phyloP scores from a whole-genome alignment of 2,888 invertebrate genomes.

The Archaeoteleia sp. region DNA sequence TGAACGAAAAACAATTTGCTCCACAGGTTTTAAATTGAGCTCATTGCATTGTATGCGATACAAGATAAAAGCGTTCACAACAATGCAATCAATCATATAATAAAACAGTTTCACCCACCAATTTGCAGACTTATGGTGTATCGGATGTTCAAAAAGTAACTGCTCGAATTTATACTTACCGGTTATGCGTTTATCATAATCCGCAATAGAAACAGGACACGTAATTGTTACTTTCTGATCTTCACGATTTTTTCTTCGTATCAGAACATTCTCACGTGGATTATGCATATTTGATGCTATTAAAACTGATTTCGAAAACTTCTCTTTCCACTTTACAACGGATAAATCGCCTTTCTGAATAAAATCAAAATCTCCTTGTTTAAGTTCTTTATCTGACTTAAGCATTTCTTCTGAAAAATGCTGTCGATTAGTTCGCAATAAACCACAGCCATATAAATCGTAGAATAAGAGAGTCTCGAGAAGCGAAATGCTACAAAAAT shows the following conservation, averaged over 20 bases:
- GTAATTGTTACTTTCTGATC: slow-evolving; percentile 2
- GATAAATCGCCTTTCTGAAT: slow-evolving; percentile 6
- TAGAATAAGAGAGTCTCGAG: slow-evolving; percentile 8
- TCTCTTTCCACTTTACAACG: slow-evolving; percentile 30
- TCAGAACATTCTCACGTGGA: too few relatives aligned
- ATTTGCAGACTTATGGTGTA: slow-evolving; percentile 12
- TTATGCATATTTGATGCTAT: slow-evolving; percentile 19
- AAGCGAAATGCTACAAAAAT: slow-evolving; percentile 13
- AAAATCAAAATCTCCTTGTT: slow-evolving; percentile 17
- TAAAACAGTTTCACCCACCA: slow-evolving; percentile 29
- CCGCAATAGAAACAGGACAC: slow-evolving; percentile 17
- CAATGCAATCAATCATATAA: slow-evolving; percentile 15
- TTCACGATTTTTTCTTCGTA: too few relatives aligned
- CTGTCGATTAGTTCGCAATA: slow-evolving; percentile 21
- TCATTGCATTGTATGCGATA: too few relatives aligned
- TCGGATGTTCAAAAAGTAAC: neutral
- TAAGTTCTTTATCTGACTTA: slow-evolving; percentile 26
- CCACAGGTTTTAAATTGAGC: too few relatives aligned
- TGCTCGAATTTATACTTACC: slow-evolving; percentile 21
- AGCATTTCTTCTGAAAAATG: slow-evolving; percentile 20
- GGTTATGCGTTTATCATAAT: slow-evolving; percentile 20
- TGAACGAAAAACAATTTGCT: too few relatives aligned
- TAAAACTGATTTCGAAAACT: slow-evolving; percentile 12
- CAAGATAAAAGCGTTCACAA: slow-evolving; percentile 20
- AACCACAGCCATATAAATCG: slow-evolving; percentile 17